phyloP scores from a whole-genome alignment of 2,888 invertebrate species.

The Polyploca ridens region DNA sequence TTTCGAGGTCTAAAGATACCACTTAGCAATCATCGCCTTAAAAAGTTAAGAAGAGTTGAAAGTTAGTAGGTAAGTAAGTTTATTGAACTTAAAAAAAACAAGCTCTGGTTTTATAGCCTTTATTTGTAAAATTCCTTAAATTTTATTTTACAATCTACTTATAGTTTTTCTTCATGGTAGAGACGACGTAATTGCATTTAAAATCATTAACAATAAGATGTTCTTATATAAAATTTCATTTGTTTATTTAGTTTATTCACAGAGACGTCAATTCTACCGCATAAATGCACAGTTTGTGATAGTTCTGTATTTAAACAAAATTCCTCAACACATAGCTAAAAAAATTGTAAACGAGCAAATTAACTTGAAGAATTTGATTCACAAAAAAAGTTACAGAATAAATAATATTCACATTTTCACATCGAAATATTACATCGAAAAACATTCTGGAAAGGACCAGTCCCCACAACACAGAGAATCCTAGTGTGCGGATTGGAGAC shows the following conservation, averaged over 20 bases:
- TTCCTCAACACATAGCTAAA: background rate
- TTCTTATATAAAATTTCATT: background rate
- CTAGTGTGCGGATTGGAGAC: no score
- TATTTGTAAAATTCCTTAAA: background rate
- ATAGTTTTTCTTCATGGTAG: background rate
- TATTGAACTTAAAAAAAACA: background rate
- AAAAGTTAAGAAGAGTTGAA: no score
- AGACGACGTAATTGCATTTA: conserved; percentile 1
- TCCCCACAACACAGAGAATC: no score
- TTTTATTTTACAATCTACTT: background rate
- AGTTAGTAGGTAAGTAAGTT: no score
- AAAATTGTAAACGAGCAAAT: background rate
- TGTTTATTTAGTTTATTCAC: background rate
- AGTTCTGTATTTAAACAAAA: background rate
- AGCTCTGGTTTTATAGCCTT: background rate
- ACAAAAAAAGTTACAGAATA: background rate
- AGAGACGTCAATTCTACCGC: background rate
- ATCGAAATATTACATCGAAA: background rate
- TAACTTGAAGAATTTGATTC: background rate
- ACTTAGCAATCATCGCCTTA: no score
- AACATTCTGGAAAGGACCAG: no score
- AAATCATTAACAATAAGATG: background rate
- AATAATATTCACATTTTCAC: background rate
- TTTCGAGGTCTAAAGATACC: no score
- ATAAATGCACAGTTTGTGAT: background rate